Evolutionary conservation across 1,140 invertebrate genomes (phyloP), one percentile per base, ranked within the genome.

Genomic region (Micrasema minimum): DNA sequence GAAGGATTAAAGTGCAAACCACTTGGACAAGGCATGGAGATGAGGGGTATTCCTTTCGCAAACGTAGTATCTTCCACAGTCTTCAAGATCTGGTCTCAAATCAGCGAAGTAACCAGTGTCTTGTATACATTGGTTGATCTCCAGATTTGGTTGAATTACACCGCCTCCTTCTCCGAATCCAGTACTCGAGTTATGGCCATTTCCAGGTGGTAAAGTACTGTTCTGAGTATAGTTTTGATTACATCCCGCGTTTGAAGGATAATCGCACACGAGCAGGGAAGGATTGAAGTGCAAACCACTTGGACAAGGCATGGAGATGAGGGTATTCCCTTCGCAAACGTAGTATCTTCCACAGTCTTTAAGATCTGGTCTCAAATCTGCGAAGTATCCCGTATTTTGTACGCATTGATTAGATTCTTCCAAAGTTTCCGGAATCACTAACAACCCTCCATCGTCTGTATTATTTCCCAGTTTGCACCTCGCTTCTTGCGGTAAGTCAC

Each of bases 1-100:
- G 75, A 43, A 6, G 83, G 72, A 74, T 89, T 87, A 77, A 88
- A 90, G 55, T 85, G 82, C 1, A 89, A 76, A 0, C 80, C 83
- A 2, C 66, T 48, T 2, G 85, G 83, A 72, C 89, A 90, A 5
- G 55, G 4, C 76, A 82, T 82, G 10, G 81, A 76, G 11, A 85
- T 78, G 9, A 68, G 67, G 0, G 0, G 53, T 11, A 10, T 10
- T 37, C n/a, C 22, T 11, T 1, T 77, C 51, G 65, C 78, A 78
- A 51, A 76, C 74, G 45, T 76, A 77, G 59, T 77, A 79, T 10
- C 75, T 69, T 11, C 75, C 10, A 59, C 76, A 78, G 50, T 77
- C 76, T 12, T 77, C 72, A 2, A 77, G 76, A 68, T 79, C 74
- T 12, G 75, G 69, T 3, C 74, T 22, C 4, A 77, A 69, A 7